These are phyloP conservation scores for Heliconius eleuchia DNA, from an alignment of 1,140 invertebrate species.

Conservation along the genomic window DNA sequence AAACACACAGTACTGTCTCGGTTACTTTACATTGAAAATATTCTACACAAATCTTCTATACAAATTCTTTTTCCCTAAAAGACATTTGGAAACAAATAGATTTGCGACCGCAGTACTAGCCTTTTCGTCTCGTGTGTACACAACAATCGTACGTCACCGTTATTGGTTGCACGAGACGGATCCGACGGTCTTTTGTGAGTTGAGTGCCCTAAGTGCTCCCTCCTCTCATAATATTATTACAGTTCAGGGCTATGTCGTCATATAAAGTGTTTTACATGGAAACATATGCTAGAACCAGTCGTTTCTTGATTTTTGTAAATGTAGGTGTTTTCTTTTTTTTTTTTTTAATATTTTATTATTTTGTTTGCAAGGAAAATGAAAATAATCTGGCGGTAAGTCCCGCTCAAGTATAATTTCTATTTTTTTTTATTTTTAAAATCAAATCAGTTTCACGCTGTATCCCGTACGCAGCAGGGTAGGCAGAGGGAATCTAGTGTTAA, in stretches of 20 bases:
- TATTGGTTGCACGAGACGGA: slow-evolving; percentile 19
- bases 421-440: too few species aligned
- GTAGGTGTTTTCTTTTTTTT: background rate
- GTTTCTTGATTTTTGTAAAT: background rate
- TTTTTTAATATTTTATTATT: too few species aligned
- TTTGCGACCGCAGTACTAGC: too few species aligned
- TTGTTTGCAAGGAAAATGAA: too few species aligned
- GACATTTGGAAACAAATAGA: background rate
- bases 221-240: slow-evolving; percentile 26
- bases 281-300: background rate
- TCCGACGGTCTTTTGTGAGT: slow-evolving; percentile 9
- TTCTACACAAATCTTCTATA: background rate
- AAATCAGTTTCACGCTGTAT: too few species aligned
- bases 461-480: too few species aligned
- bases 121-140: background rate
- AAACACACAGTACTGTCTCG: too few species aligned
- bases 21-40: background rate
- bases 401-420: too few species aligned
- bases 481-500: too few species aligned
- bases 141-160: slow-evolving; percentile 1
- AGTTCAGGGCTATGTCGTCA: slow-evolving; percentile 7
- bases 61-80: background rate
- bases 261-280: background rate
- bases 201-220: slow-evolving; percentile 23
- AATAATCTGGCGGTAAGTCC: too few species aligned